These are phyloP conservation scores for Chrysopa pallens DNA, from an alignment of 1,140 invertebrate species.

Conservation along the genomic window DNA sequence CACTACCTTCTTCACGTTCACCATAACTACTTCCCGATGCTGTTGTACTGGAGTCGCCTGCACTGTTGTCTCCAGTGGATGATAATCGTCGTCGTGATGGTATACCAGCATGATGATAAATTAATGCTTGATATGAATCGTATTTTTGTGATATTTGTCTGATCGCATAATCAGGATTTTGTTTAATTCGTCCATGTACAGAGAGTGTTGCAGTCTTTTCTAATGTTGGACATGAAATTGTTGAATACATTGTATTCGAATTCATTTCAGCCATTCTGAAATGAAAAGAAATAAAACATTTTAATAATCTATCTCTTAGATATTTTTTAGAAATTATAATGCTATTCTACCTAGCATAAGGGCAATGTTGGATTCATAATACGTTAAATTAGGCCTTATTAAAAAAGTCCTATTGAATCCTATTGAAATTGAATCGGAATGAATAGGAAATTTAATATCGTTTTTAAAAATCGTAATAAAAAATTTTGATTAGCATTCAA, in stretches of 20 bases:
- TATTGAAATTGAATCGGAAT: too few relatives aligned
- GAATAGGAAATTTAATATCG: too few relatives aligned
- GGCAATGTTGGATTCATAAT: too few relatives aligned
- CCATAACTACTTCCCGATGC: slow-evolving; percentile 26
- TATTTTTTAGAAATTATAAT: too few relatives aligned
- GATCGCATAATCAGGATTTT: slow-evolving; percentile 12
- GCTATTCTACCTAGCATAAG: too few relatives aligned
- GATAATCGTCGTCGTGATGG: slow-evolving; percentile 16
- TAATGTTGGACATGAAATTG: background rate
- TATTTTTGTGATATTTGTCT: slow-evolving; percentile 17
- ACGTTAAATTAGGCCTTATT: too few relatives aligned
- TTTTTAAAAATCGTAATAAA: too few relatives aligned
- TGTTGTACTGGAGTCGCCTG: slow-evolving; percentile 29
- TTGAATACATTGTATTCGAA: background rate
- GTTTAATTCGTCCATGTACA: background rate
- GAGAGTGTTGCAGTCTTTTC: background rate
- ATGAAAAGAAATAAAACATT: too few relatives aligned
- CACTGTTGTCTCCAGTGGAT: slow-evolving; percentile 25
- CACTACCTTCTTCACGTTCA: slow-evolving; percentile 20
- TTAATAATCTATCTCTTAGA: too few relatives aligned
- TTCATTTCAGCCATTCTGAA: background rate
- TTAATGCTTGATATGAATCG: slow-evolving; percentile 17
- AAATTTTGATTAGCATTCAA: too few relatives aligned
- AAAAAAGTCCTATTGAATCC: too few relatives aligned
- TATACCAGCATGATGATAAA: slow-evolving; percentile 16